Evolutionary conservation across 2,797 vertebrate genomes (phyloP).

Genomic region (Clarias platycephalus): DNA sequence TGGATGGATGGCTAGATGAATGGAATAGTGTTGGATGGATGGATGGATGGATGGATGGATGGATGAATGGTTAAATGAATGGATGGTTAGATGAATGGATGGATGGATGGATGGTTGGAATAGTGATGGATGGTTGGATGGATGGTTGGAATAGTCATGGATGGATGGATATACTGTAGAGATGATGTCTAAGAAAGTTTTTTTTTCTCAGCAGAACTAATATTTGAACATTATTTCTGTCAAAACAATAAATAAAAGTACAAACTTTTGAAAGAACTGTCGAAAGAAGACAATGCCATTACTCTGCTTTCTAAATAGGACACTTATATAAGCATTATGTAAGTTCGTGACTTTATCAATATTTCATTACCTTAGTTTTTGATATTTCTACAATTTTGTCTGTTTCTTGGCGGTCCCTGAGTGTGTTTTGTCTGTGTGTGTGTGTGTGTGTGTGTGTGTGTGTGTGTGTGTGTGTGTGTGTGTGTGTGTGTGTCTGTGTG

Average conservation of each 20-base stretch:
- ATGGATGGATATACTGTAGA: not conserved
- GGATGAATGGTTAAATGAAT: too few species aligned
- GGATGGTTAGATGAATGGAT: too few species aligned
- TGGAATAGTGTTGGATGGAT: too few species aligned
- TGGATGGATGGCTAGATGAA: too few species aligned
- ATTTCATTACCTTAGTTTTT: constrained; percentile 65
- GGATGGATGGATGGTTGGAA: too few species aligned
- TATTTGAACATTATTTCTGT: not conserved
- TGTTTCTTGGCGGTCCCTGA: constrained; percentile 23
- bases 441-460: not conserved
- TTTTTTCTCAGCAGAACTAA: not conserved
- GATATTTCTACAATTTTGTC: constrained; percentile 30
- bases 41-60: too few species aligned
- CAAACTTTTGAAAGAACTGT: not conserved
- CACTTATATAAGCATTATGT: constrained; percentile 79
- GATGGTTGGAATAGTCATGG: too few species aligned
- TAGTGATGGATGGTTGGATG: too few species aligned
- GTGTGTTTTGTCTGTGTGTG: not conserved
- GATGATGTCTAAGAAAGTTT: not conserved
- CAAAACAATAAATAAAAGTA: not conserved
- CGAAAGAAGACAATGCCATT: constrained; percentile 30
- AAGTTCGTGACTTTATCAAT: constrained; percentile 77
- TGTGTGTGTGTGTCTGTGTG: too few species aligned
- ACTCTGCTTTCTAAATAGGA: constrained; percentile 64
- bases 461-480: not conserved